Evolutionary conservation across 2,797 vertebrate genomes (phyloP), one percentile per base, ranked within the genome.

Genomic region (Parauchenoglanis punctatus): DNA sequence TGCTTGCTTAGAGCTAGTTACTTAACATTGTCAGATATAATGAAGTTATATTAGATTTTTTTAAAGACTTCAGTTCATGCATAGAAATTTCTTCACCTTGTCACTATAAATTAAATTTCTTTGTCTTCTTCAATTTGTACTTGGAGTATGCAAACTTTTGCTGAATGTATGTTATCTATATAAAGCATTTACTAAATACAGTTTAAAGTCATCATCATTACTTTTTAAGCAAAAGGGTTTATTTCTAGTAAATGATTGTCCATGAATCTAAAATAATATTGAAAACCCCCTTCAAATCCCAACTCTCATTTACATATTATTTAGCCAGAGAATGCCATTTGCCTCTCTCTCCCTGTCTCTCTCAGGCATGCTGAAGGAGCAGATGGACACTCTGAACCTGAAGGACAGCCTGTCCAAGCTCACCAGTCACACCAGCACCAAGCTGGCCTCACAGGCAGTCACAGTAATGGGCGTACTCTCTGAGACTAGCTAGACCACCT

Each of bases 351-450:
- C 78, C 80, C 84, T 75, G 52, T 89, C 82, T 81, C 63, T 59
- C 89, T 3, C 54, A 98, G 97, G 95, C 91, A 91, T 91, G 44
- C 92, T 97, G 93, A 96, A 94, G 92, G 95, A 96, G 65, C 95
- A 97, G 94, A 93, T 97, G 93, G 94, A 95, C 88, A 92, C 94
- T 46, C 88, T 95, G 87, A 95, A 96, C 46, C 92, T 98, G 82
- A 96, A 94, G 91, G 96, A 96, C 72, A 97, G 95, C 44, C 91
- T 98, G 0, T 91, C 93, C 85, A 94, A 90, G 81, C 95, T 97
- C 83, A 94, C 93, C 2, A 93, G 90, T 28, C 95, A 97, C 84
- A 94, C 92, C 93, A 97, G 94, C 52, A 93, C 92, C 83, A 95
- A 94, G n/a, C 94, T 98, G 61, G 96, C 93, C 28, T 94, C 96